Base-by-base conservation (phyloP, 1,140 invertebrate species). In the Drosophila malerkotliana region DNA sequence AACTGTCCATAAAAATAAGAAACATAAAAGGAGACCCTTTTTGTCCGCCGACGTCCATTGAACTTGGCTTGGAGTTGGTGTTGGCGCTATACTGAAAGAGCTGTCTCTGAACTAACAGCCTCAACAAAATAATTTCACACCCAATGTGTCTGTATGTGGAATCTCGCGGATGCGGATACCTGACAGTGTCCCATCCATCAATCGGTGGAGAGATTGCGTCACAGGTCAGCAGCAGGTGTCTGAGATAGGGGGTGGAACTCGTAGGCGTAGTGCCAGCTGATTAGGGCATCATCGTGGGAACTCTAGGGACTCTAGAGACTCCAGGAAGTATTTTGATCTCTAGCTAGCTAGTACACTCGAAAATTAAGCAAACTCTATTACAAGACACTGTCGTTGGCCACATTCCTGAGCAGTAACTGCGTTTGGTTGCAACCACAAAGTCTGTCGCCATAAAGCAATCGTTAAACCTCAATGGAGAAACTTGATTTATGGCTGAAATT, bases 1-100 rank as follows among this genome's bases (percentile, higher is more conserved):
- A 83, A 87, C 79, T 87, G 79, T 79, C 72, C 84, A 87, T 79
- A 88, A 88, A 88, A 79, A 67, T 83, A 72, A 69, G 63, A 77
- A 72, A 68, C 72, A 48, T 41, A 68, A 78, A 89, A 89, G 72
- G 72, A 83, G 79, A 89, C 84, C 84, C 83, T 89, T 89, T 77
- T 74, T 47, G 47, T 28, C 64, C 24, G 24, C 41, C 49, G 41
- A 44, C 44, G 78, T 82, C 59, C 83, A 82, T 76, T 88, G 82
- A 87, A 88, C 82, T 87, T 72, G 45, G 37, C 44, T 5, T 45
- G n/a, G 12, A 39, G 26, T 21, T 21, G 21, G 21, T 3, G 21
- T 21, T 21, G 21, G 21, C 21, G 21, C 21, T 21, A 3, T 21
- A 21, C 21, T 21, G 21, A 21, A 79, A 74, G 73, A 63, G 61